Evolutionary conservation across 2,888 invertebrate genomes (phyloP), one percentile per base, ranked within the genome.

Genomic region (Yponomeuta cagnagella): DNA sequence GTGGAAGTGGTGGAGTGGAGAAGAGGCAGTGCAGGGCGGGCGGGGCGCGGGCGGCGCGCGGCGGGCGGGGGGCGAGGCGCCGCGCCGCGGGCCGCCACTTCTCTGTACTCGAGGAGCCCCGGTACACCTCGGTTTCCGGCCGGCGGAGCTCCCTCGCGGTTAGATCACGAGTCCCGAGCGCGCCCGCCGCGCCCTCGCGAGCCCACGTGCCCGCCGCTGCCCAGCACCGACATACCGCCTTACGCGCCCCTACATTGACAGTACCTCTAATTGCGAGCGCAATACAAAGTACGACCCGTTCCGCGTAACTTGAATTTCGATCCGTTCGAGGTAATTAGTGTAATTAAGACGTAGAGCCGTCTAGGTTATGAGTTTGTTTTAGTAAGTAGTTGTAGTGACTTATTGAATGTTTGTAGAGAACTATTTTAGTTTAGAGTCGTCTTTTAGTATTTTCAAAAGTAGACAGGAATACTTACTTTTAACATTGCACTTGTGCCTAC

Each of bases 81-180:
- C 84, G 70, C 65, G 70, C 67, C 67, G 52, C 73, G 72, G 72
- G 67, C 66, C 72, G 73, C 68, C 88, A 89, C 89, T 90, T 86
- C 89, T 88, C 90, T 89, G 90, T 89, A 81, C 89, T 89, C 89
- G 88, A 88, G 88, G 91, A 89, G 90, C 89, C 86, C 90, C 89
- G 89, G 88, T 87, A 89, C 89, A 90, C 90, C 90, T 90, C 91
- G 87, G 90, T 89, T 91, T 90, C 91, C 90, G 91, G 90, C 91
- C 90, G 90, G 90, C 87, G 85, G 86, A 81, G 88, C 89, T 80
- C 81, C 81, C 90, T 88, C 88, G 90, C 89, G 89, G 85, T 82
- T 87, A 85, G 86, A 83, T 58, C 52, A 2, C 15, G 52, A 58
- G 15, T 58, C 52, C 76, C 76, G 76, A 79, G 79, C 80, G 78